These are phyloP conservation scores for Drosophila meridionalis DNA, from an alignment of 2,888 invertebrate species.

Conservation along the genomic window DNA sequence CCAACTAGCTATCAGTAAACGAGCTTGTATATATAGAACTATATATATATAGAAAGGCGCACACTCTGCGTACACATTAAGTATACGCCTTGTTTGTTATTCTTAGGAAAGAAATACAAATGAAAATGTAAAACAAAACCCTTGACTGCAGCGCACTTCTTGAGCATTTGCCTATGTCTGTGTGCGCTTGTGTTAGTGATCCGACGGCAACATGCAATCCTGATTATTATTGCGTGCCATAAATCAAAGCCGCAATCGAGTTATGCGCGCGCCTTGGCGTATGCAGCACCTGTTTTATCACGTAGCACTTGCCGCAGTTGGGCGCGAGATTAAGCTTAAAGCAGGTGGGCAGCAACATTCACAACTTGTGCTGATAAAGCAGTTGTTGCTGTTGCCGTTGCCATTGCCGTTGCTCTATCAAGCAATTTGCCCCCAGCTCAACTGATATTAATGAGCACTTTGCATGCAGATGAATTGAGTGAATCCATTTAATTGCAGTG, in stretches of 20 bases:
- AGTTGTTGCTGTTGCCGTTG: not conserved
- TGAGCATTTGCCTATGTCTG: not conserved
- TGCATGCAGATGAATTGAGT: conserved; percentile 60
- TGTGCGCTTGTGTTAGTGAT: not conserved
- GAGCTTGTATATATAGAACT: conserved; percentile 7
- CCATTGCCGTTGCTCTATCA: not conserved
- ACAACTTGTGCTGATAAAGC: not conserved
- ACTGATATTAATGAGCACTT: conserved; percentile 69
- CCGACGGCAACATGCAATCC: conserved; percentile 62
- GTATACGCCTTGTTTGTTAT: conserved; percentile 53
- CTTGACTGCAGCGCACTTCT: conserved; percentile 3
- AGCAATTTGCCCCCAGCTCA: conserved; percentile 12
- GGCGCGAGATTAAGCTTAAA: not conserved
- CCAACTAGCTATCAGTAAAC: conserved; percentile 23
- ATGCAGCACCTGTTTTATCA: conserved; percentile 57
- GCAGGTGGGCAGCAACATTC: not conserved
- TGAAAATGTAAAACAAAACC: not conserved
- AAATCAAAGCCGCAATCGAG: conserved; percentile 74
- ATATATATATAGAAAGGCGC: conserved; percentile 5
- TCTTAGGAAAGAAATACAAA: conserved; percentile 20
- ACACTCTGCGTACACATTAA: conserved; percentile 21
- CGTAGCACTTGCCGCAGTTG: conserved; percentile 5
- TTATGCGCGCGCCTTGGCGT: conserved; percentile 68
- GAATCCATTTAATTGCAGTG: conserved; percentile 4
- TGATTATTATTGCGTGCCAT: conserved; percentile 80